Percentiles rank a stretch among this genome's conserved stretches.
Evolutionary conservation across 1,140 invertebrate genomes (phyloP).

Genomic region (Diplogasteroides magnus): DNA sequence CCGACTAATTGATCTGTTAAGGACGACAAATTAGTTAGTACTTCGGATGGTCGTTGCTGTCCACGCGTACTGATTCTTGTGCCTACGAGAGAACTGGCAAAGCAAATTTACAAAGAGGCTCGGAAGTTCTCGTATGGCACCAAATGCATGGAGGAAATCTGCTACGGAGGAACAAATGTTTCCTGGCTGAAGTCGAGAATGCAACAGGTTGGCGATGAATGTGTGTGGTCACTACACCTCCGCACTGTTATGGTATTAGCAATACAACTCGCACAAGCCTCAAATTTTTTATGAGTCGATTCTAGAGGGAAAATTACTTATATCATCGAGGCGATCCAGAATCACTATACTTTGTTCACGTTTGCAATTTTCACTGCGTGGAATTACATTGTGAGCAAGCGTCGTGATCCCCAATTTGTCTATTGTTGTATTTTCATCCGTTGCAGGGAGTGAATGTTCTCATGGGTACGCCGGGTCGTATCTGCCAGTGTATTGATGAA

Average conservation of each 20-base stretch:
- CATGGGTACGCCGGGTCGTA: constrained; percentile 84
- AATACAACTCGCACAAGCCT: no score
- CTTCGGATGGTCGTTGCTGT: constrained; percentile 69
- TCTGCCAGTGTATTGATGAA: constrained; percentile 75
- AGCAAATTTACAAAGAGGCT: constrained; percentile 92
- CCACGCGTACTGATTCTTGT: constrained; percentile 85
- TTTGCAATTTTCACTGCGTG: no score
- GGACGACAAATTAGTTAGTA: constrained; percentile 36
- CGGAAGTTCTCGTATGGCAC: constrained; percentile 80
- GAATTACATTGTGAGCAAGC: no score
- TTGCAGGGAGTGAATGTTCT: constrained; percentile 75
- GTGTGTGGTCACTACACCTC: no score
- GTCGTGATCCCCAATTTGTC: no score
- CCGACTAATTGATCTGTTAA: background rate
- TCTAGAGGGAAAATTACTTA: no score
- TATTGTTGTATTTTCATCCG: background rate
- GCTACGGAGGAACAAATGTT: constrained; percentile 30
- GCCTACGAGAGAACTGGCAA: constrained; percentile 88
- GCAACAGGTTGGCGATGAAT: no score
- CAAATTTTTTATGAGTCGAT: no score
- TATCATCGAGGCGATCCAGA: no score
- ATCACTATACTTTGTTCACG: no score
- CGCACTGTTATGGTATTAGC: constrained; percentile 27
- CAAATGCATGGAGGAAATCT: constrained; percentile 25
- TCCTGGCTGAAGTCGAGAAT: constrained; percentile 7